Base-by-base conservation (phyloP, 2,113 vertebrate species). In the Chrysochloris asiatica region DNA sequence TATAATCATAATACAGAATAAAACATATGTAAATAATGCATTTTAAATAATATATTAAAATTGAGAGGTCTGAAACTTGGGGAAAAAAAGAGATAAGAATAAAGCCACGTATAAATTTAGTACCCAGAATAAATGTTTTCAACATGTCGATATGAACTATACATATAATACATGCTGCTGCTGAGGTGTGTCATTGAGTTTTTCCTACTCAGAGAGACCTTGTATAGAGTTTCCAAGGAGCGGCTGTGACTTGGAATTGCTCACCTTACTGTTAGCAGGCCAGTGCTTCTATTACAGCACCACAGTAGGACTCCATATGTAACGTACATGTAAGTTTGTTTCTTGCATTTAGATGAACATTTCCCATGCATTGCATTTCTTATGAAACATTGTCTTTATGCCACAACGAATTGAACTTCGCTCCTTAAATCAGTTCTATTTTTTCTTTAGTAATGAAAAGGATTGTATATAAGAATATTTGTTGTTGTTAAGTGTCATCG, bases 31-130 rank as follows among this genome's bases (percentile, higher is more conserved):
- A 79, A 88, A n/a, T 9, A 48, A 54, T 88, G 11, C 17, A 67
- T 76, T 69, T 43, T 59, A 48, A 79, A 54, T 78, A 83, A 88
- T 79, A 8, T n/a, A 67, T 65, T 84, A 71, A 88, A 76, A 83
- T 71, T 48, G 36, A 82, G 24, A 73, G n/a, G 65, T 65, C 26
- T n/a, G 65, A 76, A 91, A 63, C 38, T 82, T 56, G 1, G 13
- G 71, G 22, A 33, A 65, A 48, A 73, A 50, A 50, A 75, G 38
- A 67, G 80, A 65, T 54, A 12, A 75, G 26, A 54, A 47, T 72
- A 43, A 75, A 80, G 85, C 1, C 17, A 80, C 56, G 67, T 88
- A 89, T 59, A 76, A 41, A 30, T 82, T 59, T 43, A 76, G 5
- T 33, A 50, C 43, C 6, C 43, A 45, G 36, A 41, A 12, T 69